Evolutionary conservation across 2,888 invertebrate genomes (phyloP).

Genomic region (Imbricaverruca yamaguchii): DNA sequence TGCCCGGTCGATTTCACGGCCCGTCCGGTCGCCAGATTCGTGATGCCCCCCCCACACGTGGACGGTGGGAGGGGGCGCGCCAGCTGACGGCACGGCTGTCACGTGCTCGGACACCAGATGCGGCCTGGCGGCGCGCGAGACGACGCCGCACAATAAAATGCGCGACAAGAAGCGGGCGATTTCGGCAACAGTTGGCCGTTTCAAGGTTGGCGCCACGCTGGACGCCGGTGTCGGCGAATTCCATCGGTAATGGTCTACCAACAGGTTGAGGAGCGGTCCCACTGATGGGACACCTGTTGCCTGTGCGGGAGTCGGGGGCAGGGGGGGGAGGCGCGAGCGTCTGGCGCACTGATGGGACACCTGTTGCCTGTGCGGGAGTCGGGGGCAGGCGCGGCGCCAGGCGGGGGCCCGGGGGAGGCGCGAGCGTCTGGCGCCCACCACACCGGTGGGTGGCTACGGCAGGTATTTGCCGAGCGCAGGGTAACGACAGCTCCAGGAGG

Average conservation of each 20-base stretch:
- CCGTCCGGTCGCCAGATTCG: background rate
- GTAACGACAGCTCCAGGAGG: no score
- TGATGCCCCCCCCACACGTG: background rate
- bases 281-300: background rate
- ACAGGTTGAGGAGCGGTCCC: background rate
- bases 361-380: background rate
- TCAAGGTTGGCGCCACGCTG: background rate
- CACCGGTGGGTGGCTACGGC: no score
- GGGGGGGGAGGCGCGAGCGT: background rate
- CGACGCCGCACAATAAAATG: background rate
- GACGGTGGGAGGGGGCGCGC: background rate
- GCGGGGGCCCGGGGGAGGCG: background rate
- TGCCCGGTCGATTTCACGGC: background rate
- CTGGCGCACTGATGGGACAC: background rate
- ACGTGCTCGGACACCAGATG: background rate
- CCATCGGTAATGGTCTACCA: background rate
- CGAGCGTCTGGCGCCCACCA: background rate
- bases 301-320: background rate
- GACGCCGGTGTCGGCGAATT: background rate
- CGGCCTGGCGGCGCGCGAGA: background rate
- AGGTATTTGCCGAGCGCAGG: no score
- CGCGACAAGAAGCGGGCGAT: background rate
- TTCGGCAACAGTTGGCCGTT: background rate
- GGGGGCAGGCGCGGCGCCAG: background rate
- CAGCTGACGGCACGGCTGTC: background rate